These are phyloP conservation scores for Penaeus indicus DNA, from an alignment of 1,140 invertebrate genomes.

Conservation along the genomic window DNA sequence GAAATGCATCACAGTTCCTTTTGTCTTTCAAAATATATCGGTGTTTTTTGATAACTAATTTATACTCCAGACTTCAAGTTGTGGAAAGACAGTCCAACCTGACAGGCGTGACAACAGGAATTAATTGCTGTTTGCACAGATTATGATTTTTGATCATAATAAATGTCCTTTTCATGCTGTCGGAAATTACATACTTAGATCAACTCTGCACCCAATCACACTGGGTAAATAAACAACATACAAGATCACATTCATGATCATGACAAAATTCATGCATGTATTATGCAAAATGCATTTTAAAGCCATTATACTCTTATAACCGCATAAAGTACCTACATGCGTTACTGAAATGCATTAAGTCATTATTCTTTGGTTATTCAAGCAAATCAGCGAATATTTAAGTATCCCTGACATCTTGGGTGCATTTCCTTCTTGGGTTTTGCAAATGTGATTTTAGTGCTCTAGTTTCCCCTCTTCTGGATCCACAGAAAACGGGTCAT, in stretches of 20 bases:
- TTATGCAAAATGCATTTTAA: conserved; percentile 50
- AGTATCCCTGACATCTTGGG: conserved; percentile 5
- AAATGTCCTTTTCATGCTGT: not conserved
- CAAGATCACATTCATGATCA: not conserved
- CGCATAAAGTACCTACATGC: conserved; percentile 39
- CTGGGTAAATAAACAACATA: conserved; percentile 4
- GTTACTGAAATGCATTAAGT: conserved; percentile 34
- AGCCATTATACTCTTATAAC: conserved; percentile 33
- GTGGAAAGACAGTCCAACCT: not conserved
- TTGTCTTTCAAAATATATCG: not conserved
- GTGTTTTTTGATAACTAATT: not conserved
- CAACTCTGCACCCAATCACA: not conserved
- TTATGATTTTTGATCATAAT: not conserved
- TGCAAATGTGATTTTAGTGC: not conserved
- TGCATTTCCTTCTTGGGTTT: not conserved
- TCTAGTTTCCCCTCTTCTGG: not conserved
- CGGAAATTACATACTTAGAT: not conserved
- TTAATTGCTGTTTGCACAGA: not conserved
- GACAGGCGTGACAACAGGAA: not conserved
- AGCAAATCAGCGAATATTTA: conserved; percentile 26
- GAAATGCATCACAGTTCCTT: conserved; percentile 21
- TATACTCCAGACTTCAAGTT: not conserved
- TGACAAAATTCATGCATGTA: conserved; percentile 24
- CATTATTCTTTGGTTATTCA: conserved; percentile 54
- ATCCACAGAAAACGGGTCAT: not conserved